Evolutionary conservation across 2,113 vertebrate genomes (phyloP), one percentile per base, ranked within the genome.

Genomic region (Okapia johnstoni): DNA sequence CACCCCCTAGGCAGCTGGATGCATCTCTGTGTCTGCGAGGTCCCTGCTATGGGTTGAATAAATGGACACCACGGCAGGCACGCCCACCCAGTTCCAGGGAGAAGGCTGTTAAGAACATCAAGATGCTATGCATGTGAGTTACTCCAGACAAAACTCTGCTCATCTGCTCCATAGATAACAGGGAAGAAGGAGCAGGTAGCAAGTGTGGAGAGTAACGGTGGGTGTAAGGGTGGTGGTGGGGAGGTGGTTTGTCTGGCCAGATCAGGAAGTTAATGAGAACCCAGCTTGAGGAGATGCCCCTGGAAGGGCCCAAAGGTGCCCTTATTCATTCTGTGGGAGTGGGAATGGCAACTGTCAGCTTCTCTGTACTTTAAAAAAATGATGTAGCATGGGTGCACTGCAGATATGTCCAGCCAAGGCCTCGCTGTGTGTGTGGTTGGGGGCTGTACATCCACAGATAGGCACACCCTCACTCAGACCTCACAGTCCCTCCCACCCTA

Each of bases 21-120:
- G 5, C 60, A 5, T 54, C 36, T 30, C 19, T 0, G 48, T 46
- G 52, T 52, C 86, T 93, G 88, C 0, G 25, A 21, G 5, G 21
- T 46, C 30, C 6, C 0, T 19, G 58, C 52, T 8, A 19, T 10
- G 58, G 63, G 13, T 55, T 21, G 85, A 77, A 16, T 6, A 73
- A 98, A 15, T 30, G 30, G 30, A 5, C 33, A 15, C 15, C n/a
- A 14, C 66, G 28, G 8, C 94, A 87, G 55, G 14, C 28, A n/a
- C 0, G 1, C 15, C 30, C 28, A 36, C 8, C 5, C 28, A 6
- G 36, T 3, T 23, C 36, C n/a, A 0, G 1, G 7, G 9, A 43
- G 13, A 87, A 28, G 30, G 15, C 7, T 33, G n/a, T 50, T 23
- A 19, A 60, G 25, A 79, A 48, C 81, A 33, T 46, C n/a, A 54